Base-by-base conservation (phyloP, 1,140 invertebrate genomes). In the Dufourea novaeangliae region DNA sequence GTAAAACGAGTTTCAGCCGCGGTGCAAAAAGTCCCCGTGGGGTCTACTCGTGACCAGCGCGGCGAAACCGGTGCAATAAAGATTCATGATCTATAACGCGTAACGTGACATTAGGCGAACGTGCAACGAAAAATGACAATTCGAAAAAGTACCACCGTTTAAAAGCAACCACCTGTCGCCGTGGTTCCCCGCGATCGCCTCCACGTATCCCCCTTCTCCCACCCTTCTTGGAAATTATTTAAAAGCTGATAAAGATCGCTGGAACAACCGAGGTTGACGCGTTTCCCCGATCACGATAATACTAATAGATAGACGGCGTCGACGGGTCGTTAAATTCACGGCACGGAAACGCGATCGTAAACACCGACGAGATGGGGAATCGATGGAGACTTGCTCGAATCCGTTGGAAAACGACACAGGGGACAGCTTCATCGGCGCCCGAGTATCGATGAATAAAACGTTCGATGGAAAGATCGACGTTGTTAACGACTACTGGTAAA, bases 1-100 rank as follows among this genome's bases (percentile, higher is more conserved):
- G 67, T 74, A 78, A 74, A 84, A 85, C 83, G 79, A 82, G 83
- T 84, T 85, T 29, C 61, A n/a, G 78, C 10, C 41, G 56, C 56
- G 41, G 64, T 39, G n/a, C n/a, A 75, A 84, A 77, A 72, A 64
- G 59, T 4, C 2, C 14, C 5, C 20, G 20, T 1, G 12, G 72
- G 50, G 68, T 63, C 27, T 41, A 27, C 32, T 50, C 29, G 46
- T 32, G 68, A 41, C 41, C 57, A 6, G 25, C 57, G 5, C 17
- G 46, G 25, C 27, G 78, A 74, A 46, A 57, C 64, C 59, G 57
- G 59, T 78, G 82, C 68, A 83, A 83, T 83, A 79, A 66, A 83
- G 76, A 79, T 75, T 66, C 76, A 62, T 83, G 83, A 86, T 78
- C 68, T 73, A 77, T 73, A 67, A 64, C n/a, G n/a, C n/a, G n/a